phyloP scores from a whole-genome alignment of 1,140 invertebrate species.

The Drosophila suzukii region DNA sequence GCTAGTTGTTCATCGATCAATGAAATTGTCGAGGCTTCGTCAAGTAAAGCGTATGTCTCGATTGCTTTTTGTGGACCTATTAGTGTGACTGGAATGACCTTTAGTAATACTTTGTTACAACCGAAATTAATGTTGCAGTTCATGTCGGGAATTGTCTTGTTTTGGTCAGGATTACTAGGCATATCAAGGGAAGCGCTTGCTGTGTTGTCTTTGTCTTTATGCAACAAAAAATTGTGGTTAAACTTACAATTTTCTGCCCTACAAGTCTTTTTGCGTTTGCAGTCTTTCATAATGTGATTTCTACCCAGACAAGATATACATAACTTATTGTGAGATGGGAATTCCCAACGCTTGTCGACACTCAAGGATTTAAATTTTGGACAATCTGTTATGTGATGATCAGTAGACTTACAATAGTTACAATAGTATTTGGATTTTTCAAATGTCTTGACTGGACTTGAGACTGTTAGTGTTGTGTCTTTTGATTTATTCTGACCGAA shows the following conservation, averaged over 20 bases:
- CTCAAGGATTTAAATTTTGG: conserved; percentile 11
- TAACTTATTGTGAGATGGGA: conserved; percentile 4
- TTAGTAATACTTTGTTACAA: conserved; percentile 13
- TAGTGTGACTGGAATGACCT: conserved; percentile 11
- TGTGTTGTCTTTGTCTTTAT: conserved; percentile 10
- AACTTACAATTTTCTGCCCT: conserved; percentile 4
- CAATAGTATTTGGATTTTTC: conserved; percentile 14
- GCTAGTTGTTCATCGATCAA: conserved; percentile 16
- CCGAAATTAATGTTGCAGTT: conserved; percentile 18
- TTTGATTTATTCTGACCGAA: conserved; percentile 15
- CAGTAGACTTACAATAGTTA: conserved; percentile 16
- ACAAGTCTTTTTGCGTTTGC: conserved; percentile 10
- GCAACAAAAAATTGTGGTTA: conserved; percentile 14
- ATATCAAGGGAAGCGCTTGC: neutral
- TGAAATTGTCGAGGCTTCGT: conserved; percentile 26
- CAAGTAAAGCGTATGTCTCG: conserved; percentile 14
- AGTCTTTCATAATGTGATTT: conserved; percentile 11
- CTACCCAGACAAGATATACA: conserved; percentile 13
- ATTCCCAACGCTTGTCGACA: conserved; percentile 13
- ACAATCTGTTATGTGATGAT: conserved; percentile 12
- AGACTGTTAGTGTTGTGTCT: conserved; percentile 13
- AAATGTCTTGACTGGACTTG: conserved; percentile 1
- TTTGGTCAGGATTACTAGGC: neutral
- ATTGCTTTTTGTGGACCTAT: conserved; percentile 10
- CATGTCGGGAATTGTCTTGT: neutral